Evolutionary conservation across 2,888 invertebrate species (phyloP), one percentile per base, ranked within the genome.

Genomic region (Meteorus cinctellus): DNA sequence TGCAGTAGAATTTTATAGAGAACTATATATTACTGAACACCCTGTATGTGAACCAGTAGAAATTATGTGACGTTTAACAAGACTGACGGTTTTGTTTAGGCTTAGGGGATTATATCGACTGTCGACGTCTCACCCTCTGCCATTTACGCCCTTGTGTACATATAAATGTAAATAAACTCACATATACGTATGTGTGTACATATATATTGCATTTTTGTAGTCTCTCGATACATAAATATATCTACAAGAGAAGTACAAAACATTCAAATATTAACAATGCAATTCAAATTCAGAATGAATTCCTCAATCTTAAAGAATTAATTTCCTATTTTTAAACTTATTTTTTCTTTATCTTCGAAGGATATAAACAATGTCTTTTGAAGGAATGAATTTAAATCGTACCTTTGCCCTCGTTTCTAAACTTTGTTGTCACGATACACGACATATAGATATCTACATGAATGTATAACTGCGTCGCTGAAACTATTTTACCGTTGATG

Each of bases 51-150:
- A 19, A 55, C 19, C 1, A 24, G n/a, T 5, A 19, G 24, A 12
- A 63, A 63, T 63, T 63, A 63, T 63, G 31, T 31, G 63, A 63
- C 63, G n/a, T 14, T 31, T n/a, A 29, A 63, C 76, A 78, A 76
- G 70, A 76, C 34, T 71, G 41, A 36, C 51, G 59, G 34, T 59
- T 65, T 41, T 29, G 27, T 59, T 45, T 31, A 67, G 34, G 48
- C 41, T 45, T 36, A 59, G 63, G 62, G 45, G 48, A 55, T 63
- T 34, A 31, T n/a, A 29, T 31, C 63, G 63, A 63, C 31, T 31
- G 31, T 63, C 19, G 60, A n/a, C 48, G n/a, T 4, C 2, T 55
- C 55, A 55, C 55, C 55, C 55, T 55, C 19, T 55, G 55, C 55
- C 55, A 55, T 55, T 55, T 55, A 55, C 55, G 24, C 55, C 19